Conservation (phyloP, 1,140 invertebrate genomes). For the Pristionchus pacificus region DNA sequence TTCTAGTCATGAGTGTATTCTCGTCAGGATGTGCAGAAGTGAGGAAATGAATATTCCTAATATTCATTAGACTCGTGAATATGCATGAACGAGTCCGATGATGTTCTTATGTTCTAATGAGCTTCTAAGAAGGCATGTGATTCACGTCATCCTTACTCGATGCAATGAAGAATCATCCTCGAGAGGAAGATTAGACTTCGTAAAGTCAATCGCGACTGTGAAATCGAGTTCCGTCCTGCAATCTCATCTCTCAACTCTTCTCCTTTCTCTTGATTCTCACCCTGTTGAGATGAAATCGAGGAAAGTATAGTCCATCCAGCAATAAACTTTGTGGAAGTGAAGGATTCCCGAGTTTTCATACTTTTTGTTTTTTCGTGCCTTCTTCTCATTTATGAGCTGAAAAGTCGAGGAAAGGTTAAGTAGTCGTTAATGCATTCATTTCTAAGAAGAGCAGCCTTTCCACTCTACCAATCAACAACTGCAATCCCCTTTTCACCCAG, state of each 20-base stretch:
- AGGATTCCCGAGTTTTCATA: constrained; percentile 44
- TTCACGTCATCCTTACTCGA: too few species aligned
- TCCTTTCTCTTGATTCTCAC: not conserved
- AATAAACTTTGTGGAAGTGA: constrained; percentile 43
- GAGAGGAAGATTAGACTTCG: constrained; percentile 69
- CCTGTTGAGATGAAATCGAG: constrained; percentile 28
- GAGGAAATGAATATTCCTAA: too few species aligned
- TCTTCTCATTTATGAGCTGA: constrained; percentile 60
- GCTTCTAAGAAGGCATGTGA: too few species aligned
- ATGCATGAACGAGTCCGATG: too few species aligned
- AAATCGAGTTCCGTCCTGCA: constrained; percentile 64
- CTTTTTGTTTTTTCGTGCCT: constrained; percentile 46
- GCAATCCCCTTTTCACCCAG: constrained; percentile 6
- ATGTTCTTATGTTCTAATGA: too few species aligned
- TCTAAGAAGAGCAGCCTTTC: too few species aligned
- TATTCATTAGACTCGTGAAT: too few species aligned
- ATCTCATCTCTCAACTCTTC: not conserved
- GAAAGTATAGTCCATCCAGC: constrained; percentile 42
- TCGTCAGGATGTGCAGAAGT: too few species aligned
- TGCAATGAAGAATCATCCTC: constrained; percentile 65
- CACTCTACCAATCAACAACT: constrained; percentile 48
- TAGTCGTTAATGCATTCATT: too few species aligned
- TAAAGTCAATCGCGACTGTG: constrained; percentile 70
- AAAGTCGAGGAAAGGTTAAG: too few species aligned
- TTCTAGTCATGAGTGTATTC: too few species aligned